phyloP scores from a whole-genome alignment of 2,888 invertebrate species.

The Drosophila mulleri region DNA sequence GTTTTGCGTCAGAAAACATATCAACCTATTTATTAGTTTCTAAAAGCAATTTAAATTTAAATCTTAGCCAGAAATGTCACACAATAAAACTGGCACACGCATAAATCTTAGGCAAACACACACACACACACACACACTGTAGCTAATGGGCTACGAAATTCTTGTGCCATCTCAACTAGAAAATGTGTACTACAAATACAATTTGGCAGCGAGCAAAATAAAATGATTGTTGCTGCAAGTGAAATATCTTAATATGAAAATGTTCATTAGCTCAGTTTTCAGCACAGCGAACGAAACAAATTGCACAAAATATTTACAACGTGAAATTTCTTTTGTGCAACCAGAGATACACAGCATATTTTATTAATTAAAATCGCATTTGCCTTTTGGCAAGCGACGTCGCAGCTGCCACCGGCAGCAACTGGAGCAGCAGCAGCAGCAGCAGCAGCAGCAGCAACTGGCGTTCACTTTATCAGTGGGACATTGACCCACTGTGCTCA shows the following conservation, averaged over 20 bases:
- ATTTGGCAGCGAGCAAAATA: conserved; percentile 37
- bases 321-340: conserved; percentile 77
- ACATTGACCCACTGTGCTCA: conserved; percentile 85
- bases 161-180: conserved; percentile 72
- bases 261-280: conserved; percentile 69
- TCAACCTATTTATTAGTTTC: conserved; percentile 64
- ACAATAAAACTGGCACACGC: conserved; percentile 76
- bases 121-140: conserved; percentile 17
- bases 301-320: conserved; percentile 46
- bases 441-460: conserved; percentile 36
- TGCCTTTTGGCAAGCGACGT: conserved; percentile 64
- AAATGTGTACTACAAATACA: conserved; percentile 56
- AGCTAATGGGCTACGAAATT: conserved; percentile 64
- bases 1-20: conserved; percentile 35
- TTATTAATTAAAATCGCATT: conserved; percentile 80
- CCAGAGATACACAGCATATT: conserved; percentile 67
- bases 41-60: conserved; percentile 58
- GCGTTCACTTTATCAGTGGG: conserved; percentile 82
- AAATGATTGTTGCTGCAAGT: conserved; percentile 28
- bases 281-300: conserved; percentile 46
- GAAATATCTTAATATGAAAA: conserved; percentile 11
- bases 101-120: conserved; percentile 67
- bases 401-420: conserved; percentile 50
- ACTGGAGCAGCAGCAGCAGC: conserved; percentile 51
- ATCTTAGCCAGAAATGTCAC: conserved; percentile 46